These are phyloP conservation scores for Tragulus kanchil DNA, from an alignment of 2,113 vertebrate genomes.

Conservation along the genomic window DNA sequence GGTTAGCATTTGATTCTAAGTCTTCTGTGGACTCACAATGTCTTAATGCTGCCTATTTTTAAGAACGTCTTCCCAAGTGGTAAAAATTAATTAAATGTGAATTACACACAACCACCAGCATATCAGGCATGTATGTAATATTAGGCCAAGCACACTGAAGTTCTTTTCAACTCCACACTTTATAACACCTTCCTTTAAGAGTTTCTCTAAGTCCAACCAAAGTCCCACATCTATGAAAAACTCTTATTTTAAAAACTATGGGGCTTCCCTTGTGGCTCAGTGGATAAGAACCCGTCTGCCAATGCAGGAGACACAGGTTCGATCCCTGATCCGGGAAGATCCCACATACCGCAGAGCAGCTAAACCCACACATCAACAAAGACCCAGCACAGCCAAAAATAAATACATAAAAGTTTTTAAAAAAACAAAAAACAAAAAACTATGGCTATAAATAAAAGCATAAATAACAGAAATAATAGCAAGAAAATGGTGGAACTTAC, in stretches of 20 bases:
- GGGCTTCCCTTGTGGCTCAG: too few relatives aligned
- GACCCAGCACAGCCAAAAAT: too few relatives aligned
- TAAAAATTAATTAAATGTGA: background rate
- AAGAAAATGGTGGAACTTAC: background rate
- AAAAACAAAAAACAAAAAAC: too few relatives aligned
- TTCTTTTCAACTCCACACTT: background rate
- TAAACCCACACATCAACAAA: too few relatives aligned
- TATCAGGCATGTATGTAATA: background rate
- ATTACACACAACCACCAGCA: background rate
- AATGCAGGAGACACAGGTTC: too few relatives aligned
- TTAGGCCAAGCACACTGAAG: background rate
- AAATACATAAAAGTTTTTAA: too few relatives aligned
- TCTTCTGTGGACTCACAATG: background rate
- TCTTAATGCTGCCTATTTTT: conserved; percentile 12
- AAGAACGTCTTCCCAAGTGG: background rate
- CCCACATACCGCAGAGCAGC: too few relatives aligned
- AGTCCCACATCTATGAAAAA: background rate
- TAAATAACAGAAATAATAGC: background rate
- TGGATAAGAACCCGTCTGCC: too few relatives aligned
- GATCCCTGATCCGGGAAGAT: too few relatives aligned
- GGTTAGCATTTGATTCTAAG: background rate
- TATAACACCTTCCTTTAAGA: background rate
- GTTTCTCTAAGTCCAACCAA: background rate
- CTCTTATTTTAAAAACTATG: background rate
- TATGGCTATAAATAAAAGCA: background rate